Evolutionary conservation across 2,888 invertebrate genomes (phyloP).

Genomic region (Spodoptera picta): DNA sequence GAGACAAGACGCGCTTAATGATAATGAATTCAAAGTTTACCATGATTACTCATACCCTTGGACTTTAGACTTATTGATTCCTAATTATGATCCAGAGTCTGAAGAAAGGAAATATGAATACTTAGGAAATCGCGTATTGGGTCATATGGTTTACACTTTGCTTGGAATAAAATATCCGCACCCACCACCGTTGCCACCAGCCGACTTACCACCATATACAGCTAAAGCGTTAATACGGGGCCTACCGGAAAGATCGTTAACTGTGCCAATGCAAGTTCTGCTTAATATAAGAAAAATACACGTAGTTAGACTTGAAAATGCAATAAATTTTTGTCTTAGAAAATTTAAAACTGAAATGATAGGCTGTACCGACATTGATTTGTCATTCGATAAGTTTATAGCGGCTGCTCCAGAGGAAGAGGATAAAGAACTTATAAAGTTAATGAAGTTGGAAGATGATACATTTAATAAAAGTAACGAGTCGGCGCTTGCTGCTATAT

Average conservation of each 20-base stretch:
- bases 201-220: slow-evolving; percentile 75
- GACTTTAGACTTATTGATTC: slow-evolving; percentile 81
- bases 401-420: slow-evolving; percentile 68
- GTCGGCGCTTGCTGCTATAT: slow-evolving; percentile 60
- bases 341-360: slow-evolving; percentile 87
- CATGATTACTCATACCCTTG: slow-evolving; percentile 86
- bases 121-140: slow-evolving; percentile 81
- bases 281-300: slow-evolving; percentile 77
- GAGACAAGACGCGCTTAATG: slow-evolving; percentile 87
- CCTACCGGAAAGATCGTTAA: slow-evolving; percentile 77
- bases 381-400: slow-evolving; percentile 77
- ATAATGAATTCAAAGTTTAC: slow-evolving; percentile 88
- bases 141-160: slow-evolving; percentile 86
- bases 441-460: slow-evolving; percentile 77
- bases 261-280: slow-evolving; percentile 78
- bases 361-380: slow-evolving; percentile 84
- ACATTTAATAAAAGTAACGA: slow-evolving; percentile 68
- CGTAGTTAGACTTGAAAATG: slow-evolving; percentile 82
- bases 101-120: slow-evolving; percentile 81
- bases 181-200: slow-evolving; percentile 71
- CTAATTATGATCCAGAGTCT: slow-evolving; percentile 77
- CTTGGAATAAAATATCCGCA: slow-evolving; percentile 84
- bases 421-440: slow-evolving; percentile 74
- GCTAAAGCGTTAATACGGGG: slow-evolving; percentile 80
- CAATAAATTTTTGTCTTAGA: slow-evolving; percentile 89